These are phyloP conservation scores for Chlorodrepanis virens DNA, from an alignment of 2,113 vertebrate species.

Conservation along the genomic window DNA sequence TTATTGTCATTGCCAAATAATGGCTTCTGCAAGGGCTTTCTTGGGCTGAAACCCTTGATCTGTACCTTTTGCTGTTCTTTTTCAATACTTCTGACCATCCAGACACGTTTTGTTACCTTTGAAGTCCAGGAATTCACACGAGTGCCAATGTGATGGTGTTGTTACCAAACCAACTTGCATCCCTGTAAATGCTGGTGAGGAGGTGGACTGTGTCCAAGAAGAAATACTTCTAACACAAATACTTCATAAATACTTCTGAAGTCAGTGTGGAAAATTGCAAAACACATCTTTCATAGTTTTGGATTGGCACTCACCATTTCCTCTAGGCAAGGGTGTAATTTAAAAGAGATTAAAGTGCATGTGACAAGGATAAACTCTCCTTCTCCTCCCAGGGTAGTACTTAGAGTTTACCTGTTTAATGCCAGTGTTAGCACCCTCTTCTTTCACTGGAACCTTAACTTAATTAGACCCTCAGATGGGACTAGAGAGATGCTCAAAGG, in stretches of 20 bases:
- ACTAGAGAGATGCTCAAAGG: neutral
- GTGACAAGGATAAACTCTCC: neutral
- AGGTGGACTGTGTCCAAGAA: neutral
- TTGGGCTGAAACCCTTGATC: neutral
- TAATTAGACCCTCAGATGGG: neutral
- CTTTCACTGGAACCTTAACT: neutral
- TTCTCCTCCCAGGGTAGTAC: neutral
- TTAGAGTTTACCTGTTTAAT: neutral
- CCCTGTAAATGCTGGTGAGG: neutral
- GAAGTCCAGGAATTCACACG: neutral
- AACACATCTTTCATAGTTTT: neutral
- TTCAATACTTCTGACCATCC: neutral
- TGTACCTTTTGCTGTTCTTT: neutral
- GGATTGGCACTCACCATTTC: neutral
- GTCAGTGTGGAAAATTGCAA: neutral
- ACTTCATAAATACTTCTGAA: neutral
- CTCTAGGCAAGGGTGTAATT: neutral
- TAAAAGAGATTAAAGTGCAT: neutral
- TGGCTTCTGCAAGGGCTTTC: neutral
- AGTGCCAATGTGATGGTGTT: neutral
- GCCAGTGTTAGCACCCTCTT: neutral
- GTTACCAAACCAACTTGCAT: neutral
- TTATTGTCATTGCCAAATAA: neutral
- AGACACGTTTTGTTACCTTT: neutral
- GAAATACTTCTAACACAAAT: neutral